Evolutionary conservation across 2,113 vertebrate species (phyloP), one percentile per base, ranked within the genome.

Genomic region (Aspiorhynchus laticeps): DNA sequence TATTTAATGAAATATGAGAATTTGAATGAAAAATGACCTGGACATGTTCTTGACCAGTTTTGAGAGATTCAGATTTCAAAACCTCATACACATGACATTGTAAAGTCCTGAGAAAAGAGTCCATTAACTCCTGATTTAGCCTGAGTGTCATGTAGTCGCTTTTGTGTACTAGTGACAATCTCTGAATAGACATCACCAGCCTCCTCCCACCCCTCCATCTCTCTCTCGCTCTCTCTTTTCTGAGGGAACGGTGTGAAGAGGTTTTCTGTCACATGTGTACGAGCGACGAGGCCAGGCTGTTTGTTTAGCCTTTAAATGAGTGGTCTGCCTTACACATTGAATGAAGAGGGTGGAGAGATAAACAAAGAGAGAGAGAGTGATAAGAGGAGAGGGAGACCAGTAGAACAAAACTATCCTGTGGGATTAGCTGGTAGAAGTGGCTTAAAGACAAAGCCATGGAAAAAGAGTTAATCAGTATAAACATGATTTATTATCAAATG

Each of bases 121-220:
- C 95, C 93, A 95, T 95, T 95, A 95, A 94, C 93, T 94, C 84
- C 90, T 94, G 93, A 94, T 95, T 94, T 95, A 95, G 93, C 90
- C 92, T 90, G 93, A 89, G 92, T 94, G 93, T 94, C 93, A 94
- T 92, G 92, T 87, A 41, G 88, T 92, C 80, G 82, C 93, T 88
- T 91, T 95, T 95, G 94, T 95, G 91, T 90, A 88, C 80, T 59
- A 86, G 89, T 95, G 94, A 95, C 94, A 94, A 90, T 89, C 89
- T 7, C 43, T 95, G 93, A 95, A 95, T 95, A 63, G 94, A 90
- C 91, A 92, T 94, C 93, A 91, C 92, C 92, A 90, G 88, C 88
- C 71, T 83, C 88, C 53, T 89, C 90, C 85, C 84, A 89, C 89
- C 88, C 80, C 90, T 89, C 90, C 88, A 89, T 91, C 89, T 53